phyloP scores from a whole-genome alignment of 2,113 vertebrate genomes.

The Edolisoma coerulescens region DNA sequence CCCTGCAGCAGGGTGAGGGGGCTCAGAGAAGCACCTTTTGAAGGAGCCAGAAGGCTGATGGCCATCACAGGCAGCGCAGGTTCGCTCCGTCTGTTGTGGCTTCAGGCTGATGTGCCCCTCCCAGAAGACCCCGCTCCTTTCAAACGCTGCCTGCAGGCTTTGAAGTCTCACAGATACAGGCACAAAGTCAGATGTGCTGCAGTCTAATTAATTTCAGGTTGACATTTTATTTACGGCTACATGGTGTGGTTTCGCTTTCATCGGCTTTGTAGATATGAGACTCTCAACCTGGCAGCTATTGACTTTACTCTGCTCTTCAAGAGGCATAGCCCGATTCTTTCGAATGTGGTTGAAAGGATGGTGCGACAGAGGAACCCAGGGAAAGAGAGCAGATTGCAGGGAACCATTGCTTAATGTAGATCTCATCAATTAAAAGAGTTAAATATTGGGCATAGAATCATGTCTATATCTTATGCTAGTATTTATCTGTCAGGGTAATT shows the following conservation, averaged over 20 bases:
- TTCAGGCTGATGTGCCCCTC: neutral
- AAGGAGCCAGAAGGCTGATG: neutral
- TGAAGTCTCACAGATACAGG: constrained; percentile 18
- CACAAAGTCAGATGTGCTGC: neutral
- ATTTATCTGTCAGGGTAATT: neutral
- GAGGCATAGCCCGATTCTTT: neutral
- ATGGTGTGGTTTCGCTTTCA: neutral
- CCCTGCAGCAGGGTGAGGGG: neutral
- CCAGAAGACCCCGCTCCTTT: neutral
- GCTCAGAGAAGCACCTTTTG: neutral
- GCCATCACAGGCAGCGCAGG: neutral
- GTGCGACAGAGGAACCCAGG: neutral
- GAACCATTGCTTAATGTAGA: neutral
- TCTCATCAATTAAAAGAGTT: neutral
- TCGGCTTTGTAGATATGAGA: neutral
- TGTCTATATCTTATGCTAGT: neutral
- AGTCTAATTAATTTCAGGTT: constrained; percentile 56
- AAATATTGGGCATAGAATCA: neutral
- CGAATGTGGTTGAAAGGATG: neutral
- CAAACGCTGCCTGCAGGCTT: neutral
- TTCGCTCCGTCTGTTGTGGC: fast-evolving
- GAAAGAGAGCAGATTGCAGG: neutral
- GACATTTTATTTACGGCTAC: constrained; percentile 50
- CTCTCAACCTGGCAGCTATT: constrained; percentile 13
- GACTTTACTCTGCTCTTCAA: neutral